Conservation (phyloP, 2,113 vertebrate species). For the Seriola aureovittata region DNA sequence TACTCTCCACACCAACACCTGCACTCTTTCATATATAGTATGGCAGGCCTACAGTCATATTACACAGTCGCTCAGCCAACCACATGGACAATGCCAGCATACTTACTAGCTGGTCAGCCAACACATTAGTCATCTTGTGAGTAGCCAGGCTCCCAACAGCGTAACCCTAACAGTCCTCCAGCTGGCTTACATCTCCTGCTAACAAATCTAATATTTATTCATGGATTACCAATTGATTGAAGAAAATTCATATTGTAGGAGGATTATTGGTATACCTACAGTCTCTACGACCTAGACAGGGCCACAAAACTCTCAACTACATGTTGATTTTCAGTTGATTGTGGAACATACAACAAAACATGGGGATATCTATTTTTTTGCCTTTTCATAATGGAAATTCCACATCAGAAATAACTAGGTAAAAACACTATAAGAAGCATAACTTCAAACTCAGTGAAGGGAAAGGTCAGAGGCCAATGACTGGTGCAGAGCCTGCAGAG, state of each 20-base stretch:
- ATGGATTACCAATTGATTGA: slow-evolving; percentile 2
- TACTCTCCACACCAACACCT: neutral
- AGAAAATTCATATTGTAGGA: neutral
- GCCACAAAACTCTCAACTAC: neutral
- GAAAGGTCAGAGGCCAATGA: neutral
- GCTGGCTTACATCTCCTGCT: slow-evolving; percentile 9
- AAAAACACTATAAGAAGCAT: neutral
- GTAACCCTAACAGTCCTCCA: neutral
- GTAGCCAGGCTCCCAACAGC: no score
- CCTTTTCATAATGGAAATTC: neutral
- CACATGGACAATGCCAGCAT: slow-evolving; percentile 12
- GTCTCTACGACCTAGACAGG: neutral
- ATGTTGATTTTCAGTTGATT: neutral
- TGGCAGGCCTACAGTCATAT: neutral
- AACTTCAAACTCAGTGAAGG: neutral
- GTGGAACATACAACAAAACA: neutral
- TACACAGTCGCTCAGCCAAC: neutral
- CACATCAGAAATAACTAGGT: no score
- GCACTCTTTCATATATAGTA: slow-evolving; percentile 10
- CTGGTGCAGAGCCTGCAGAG: neutral
- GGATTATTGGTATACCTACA: neutral
- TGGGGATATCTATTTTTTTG: neutral
- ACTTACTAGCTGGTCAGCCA: slow-evolving; percentile 14
- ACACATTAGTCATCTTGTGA: neutral
- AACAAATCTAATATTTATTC: neutral